Evolutionary conservation across 2,113 vertebrate species (phyloP).

Genomic region (Bagarius yarrelli): DNA sequence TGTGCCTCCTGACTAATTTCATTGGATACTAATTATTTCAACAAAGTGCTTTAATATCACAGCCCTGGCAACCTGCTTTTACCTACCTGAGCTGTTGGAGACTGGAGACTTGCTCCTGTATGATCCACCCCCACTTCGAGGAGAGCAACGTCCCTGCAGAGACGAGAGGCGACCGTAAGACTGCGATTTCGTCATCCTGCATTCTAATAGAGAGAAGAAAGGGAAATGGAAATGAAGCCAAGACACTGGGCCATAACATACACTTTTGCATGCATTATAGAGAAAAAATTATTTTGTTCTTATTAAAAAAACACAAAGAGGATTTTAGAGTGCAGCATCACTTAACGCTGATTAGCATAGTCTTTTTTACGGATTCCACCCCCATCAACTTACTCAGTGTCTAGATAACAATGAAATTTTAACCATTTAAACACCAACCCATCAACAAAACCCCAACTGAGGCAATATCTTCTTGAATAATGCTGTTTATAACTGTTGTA

Average conservation of each 20-base stretch:
- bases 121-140: conserved; percentile 82
- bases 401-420: neutral
- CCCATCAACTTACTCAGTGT: neutral
- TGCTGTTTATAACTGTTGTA: neutral
- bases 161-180: conserved; percentile 93
- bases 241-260: neutral
- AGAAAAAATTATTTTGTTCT: neutral
- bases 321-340: neutral
- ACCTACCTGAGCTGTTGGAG: conserved; percentile 87
- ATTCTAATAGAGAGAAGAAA: conserved; percentile 71
- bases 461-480: neutral
- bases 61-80: neutral
- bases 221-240: neutral
- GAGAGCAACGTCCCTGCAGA: conserved; percentile 79
- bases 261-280: neutral
- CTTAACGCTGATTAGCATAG: neutral
- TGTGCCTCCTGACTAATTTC: too few relatives aligned
- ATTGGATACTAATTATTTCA: neutral
- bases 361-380: neutral
- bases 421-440: neutral
- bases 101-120: conserved; percentile 94
- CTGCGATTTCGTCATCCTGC: conserved; percentile 91
- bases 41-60: neutral
- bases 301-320: neutral
- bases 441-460: neutral